Percentiles rank a stretch among this genome's conserved stretches.
These are phyloP conservation scores for Trichonephila clavipes DNA, from an alignment of 1,140 invertebrate species.

Conservation along the genomic window DNA sequence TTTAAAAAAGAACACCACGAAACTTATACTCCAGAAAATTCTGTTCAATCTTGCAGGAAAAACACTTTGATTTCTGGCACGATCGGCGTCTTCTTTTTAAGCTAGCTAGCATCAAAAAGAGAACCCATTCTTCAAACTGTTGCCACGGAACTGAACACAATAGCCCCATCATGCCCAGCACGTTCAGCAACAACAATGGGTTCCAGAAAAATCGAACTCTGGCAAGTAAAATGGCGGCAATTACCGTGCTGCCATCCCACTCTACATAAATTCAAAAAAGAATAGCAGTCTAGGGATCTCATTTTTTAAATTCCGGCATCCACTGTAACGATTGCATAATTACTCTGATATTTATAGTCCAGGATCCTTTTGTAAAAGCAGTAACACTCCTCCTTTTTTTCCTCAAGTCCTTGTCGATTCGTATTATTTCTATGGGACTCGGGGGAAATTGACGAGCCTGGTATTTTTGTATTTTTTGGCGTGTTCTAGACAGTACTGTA, in stretches of 20 bases:
- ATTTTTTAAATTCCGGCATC: constrained; percentile 65
- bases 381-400: constrained; percentile 18
- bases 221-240: constrained; percentile 55
- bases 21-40: not conserved
- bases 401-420: constrained; percentile 53
- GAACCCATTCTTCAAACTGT: constrained; percentile 58
- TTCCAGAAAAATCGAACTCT: constrained; percentile 47
- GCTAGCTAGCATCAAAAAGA: constrained; percentile 5
- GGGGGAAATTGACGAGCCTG: constrained; percentile 58
- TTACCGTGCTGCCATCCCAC: constrained; percentile 59
- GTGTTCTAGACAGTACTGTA: constrained; percentile 19
- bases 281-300: constrained; percentile 72
- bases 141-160: constrained; percentile 46
- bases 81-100: constrained; percentile 5
- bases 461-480: not conserved
- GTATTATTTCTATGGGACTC: constrained; percentile 64
- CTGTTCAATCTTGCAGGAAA: not conserved
- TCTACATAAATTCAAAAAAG: constrained; percentile 69
- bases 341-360: constrained; percentile 64
- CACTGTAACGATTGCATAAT: constrained; percentile 70
- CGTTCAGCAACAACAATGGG: constrained; percentile 59
- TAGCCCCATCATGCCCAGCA: constrained; percentile 39
- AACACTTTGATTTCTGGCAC: constrained; percentile 31
- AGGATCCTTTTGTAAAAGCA: constrained; percentile 22
- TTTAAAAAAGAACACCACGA: not conserved